These are phyloP conservation scores for Eupithecia exiguata DNA, from an alignment of 2,888 invertebrate genomes.

Conservation along the genomic window DNA sequence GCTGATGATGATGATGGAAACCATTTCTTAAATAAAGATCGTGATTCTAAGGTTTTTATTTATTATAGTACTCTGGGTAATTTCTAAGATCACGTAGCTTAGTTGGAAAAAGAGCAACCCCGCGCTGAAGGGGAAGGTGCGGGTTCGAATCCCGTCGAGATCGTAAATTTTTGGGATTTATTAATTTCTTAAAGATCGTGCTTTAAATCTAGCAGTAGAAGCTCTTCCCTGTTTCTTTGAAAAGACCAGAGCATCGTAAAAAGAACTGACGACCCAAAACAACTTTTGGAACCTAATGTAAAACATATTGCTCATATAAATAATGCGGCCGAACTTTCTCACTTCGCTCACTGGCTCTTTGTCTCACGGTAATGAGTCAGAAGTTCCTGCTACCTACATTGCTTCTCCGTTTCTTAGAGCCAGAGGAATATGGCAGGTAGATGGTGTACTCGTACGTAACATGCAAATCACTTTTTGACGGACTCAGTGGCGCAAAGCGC, in stretches of 20 bases:
- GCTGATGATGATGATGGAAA: too few species aligned
- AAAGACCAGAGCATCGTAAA: neutral
- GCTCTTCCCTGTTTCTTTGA: neutral
- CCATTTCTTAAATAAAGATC: too few species aligned
- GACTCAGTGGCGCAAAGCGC: too few species aligned
- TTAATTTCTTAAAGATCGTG: too few species aligned
- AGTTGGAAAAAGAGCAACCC: too few species aligned
- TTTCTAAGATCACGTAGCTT: too few species aligned
- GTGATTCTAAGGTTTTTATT: too few species aligned
- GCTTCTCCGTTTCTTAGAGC: constrained; percentile 9
- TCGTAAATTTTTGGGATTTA: too few species aligned
- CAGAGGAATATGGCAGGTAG: neutral
- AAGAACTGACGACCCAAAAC: constrained; percentile 2
- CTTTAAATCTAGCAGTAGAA: neutral
- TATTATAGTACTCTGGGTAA: too few species aligned
- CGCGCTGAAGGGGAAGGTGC: too few species aligned
- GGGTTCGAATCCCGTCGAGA: too few species aligned
- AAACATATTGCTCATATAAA: constrained; percentile 36
- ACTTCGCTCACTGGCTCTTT: constrained; percentile 63
- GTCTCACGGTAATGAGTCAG: constrained; percentile 68
- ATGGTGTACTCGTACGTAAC: neutral
- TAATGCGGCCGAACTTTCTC: constrained; percentile 56
- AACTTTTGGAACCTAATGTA: neutral
- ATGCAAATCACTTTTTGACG: too few species aligned
- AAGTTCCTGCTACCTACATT: constrained; percentile 51